phyloP scores from a whole-genome alignment of 2,797 vertebrate species.

The Chromis chromis region DNA sequence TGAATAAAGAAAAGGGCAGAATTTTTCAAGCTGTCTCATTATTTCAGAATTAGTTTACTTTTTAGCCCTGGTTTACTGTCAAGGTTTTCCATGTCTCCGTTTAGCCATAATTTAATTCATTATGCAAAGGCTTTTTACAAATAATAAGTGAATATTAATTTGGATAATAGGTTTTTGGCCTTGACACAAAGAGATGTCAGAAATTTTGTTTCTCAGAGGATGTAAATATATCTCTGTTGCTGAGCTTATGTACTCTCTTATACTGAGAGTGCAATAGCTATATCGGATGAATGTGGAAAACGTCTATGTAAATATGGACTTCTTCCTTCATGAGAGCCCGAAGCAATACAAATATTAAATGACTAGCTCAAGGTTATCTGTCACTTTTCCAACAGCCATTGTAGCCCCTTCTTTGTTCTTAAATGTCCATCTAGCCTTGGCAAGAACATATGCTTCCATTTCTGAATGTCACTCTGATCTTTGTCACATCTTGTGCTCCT shows the following conservation, averaged over 20 bases:
- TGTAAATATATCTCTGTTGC: slow-evolving; percentile 23
- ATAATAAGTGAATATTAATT: slow-evolving; percentile 25
- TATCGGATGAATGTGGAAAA: slow-evolving; percentile 23
- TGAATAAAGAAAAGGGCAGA: slow-evolving; percentile 37
- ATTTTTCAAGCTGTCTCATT: slow-evolving; percentile 27
- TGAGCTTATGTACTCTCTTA: slow-evolving; percentile 18
- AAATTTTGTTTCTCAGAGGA: slow-evolving; percentile 5
- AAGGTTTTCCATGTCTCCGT: slow-evolving; percentile 26
- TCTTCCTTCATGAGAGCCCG: slow-evolving; percentile 14
- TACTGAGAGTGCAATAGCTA: slow-evolving; percentile 1
- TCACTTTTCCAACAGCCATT: slow-evolving; percentile 25
- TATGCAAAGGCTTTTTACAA: slow-evolving; percentile 15
- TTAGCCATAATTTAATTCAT: slow-evolving; percentile 16
- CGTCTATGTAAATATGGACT: slow-evolving; percentile 9
- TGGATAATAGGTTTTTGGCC: slow-evolving; percentile 20
- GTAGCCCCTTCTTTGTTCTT: slow-evolving; percentile 7
- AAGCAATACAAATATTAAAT: slow-evolving; percentile 44
- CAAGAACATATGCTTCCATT: slow-evolving; percentile 34
- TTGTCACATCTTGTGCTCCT: slow-evolving; percentile 18
- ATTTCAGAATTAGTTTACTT: slow-evolving; percentile 30
- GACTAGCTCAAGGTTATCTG: slow-evolving; percentile 48
- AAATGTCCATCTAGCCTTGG: slow-evolving; percentile 27
- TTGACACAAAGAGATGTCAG: slow-evolving; percentile 27
- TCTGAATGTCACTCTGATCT: slow-evolving; percentile 41
- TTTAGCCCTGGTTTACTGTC: slow-evolving; percentile 3